Conservation (phyloP, 2,113 vertebrate species). For the Dermatemys mawii region DNA sequence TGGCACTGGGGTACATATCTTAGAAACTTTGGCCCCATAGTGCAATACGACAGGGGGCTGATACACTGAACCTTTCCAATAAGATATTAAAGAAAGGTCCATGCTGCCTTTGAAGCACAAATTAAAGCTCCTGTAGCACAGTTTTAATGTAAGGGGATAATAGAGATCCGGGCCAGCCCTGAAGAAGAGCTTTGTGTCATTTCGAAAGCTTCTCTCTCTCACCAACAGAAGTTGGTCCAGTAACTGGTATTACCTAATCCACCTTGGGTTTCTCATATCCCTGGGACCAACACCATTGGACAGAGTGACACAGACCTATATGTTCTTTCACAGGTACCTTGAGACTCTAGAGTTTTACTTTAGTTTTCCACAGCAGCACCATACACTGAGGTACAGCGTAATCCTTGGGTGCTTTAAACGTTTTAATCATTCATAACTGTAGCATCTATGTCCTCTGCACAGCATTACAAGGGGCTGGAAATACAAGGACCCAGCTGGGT, state of each 20-base stretch:
- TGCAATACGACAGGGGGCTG: not conserved
- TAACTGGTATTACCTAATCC: not conserved
- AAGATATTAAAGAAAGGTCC: not conserved
- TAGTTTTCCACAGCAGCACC: not conserved
- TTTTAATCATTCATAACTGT: not conserved
- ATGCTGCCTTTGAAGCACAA: not conserved
- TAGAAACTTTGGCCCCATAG: not conserved
- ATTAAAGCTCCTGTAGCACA: not conserved
- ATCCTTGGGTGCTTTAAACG: not conserved
- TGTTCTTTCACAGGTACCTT: not conserved
- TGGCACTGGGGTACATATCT: not conserved
- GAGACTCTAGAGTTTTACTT: not conserved
- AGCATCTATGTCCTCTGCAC: not conserved
- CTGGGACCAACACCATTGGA: not conserved
- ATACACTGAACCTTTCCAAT: not conserved
- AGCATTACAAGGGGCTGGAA: not conserved
- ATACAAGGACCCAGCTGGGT: not conserved
- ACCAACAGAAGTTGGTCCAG: too few relatives aligned
- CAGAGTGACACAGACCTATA: not conserved
- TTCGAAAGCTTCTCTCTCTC: too few relatives aligned
- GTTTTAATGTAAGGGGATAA: not conserved
- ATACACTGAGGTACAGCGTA: not conserved
- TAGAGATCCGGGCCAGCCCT: not conserved
- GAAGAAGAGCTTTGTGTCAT: not conserved
- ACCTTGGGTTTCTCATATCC: not conserved